A percentile compares a stretch with the other conserved stretches of the same genome.
These are phyloP conservation scores for Epinotia bilunana DNA, from an alignment of 2,888 invertebrate genomes.

Conservation along the genomic window DNA sequence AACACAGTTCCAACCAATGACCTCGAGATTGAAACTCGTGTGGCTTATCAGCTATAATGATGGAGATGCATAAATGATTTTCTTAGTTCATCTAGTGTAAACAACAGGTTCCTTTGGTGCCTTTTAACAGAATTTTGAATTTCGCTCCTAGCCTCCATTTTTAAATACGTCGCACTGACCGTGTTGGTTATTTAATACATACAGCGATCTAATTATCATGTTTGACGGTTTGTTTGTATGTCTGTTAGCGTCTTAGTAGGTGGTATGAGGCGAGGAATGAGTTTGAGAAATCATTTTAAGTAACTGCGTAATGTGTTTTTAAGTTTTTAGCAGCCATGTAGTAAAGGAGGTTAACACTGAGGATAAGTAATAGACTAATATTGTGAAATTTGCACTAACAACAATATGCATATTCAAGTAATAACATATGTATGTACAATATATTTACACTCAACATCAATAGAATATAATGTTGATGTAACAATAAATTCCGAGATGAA, in stretches of 20 bases:
- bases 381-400: conserved; percentile 28
- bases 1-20: too few relatives aligned
- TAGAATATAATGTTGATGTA: too few relatives aligned
- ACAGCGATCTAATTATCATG: conserved; percentile 28
- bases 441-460: too few relatives aligned
- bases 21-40: too few relatives aligned
- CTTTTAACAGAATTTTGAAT: too few relatives aligned
- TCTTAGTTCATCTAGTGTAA: too few relatives aligned
- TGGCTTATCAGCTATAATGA: too few relatives aligned
- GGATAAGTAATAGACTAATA: conserved; percentile 35
- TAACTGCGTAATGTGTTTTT: conserved; percentile 32
- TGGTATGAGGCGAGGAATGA: conserved; percentile 29
- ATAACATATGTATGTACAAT: background rate
- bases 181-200: conserved; percentile 19
- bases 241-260: conserved; percentile 35
- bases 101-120: too few relatives aligned
- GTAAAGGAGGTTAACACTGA: conserved; percentile 32
- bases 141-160: too few relatives aligned
- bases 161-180: background rate
- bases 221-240: conserved; percentile 35
- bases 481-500: background rate
- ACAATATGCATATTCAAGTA: background rate
- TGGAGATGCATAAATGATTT: too few relatives aligned
- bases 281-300: conserved; percentile 36
- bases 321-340: conserved; percentile 22